Base-by-base conservation (phyloP, 2,113 vertebrate species). In the Semicossyphus pulcher region DNA sequence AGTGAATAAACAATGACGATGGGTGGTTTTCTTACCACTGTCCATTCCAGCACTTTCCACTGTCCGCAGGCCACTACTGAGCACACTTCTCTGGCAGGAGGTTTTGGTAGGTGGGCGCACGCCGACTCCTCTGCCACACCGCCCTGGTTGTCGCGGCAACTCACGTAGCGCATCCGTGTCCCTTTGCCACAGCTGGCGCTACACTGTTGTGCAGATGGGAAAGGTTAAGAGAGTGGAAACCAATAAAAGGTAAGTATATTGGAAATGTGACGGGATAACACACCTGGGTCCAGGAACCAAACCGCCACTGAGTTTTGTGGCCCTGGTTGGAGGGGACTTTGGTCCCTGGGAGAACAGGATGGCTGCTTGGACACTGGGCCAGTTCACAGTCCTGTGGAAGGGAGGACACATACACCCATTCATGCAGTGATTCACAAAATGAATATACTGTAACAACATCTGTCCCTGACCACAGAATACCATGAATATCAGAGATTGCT, bases 241-340 rank as follows among this genome's bases (percentile, higher is more conserved):
- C 12, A 51, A 36, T 8, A 65, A n/a, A 37, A 4, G 7, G 52
- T 70, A 0, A 0, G 76, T 12, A 37, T 14, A 18, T 2, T 3
- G n/a, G 25, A 36, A 41, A 51, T 66, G 45, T 7, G 41, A 10
- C 9, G 61, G 60, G 23, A 49, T 16, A 28, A 83, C 93, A 86
- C 92, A 99, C 98, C 49, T 96, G 96, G 53, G 98, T 98, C 98
- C 98, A 99, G 54, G 98, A 99, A 81, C 98, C 98, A 90, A 97
- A 99, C 83, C 98, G 92, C 98, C 98, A 99, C 86, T 98, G 97
- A 0, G 97, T 98, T 92, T 96, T 95, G 68, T 95, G 95, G 56
- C 64, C 28, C 48, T 87, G 88, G 16, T 95, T 86, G 42, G 87
- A 0, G 5, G 72, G 92, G 79, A 93, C 92, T 87, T 96, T 96